A percentile compares a stretch with the other conserved stretches of the same genome.
Evolutionary conservation across 2,797 vertebrate genomes (phyloP).

Genomic region (Macropus fuliginosus): DNA sequence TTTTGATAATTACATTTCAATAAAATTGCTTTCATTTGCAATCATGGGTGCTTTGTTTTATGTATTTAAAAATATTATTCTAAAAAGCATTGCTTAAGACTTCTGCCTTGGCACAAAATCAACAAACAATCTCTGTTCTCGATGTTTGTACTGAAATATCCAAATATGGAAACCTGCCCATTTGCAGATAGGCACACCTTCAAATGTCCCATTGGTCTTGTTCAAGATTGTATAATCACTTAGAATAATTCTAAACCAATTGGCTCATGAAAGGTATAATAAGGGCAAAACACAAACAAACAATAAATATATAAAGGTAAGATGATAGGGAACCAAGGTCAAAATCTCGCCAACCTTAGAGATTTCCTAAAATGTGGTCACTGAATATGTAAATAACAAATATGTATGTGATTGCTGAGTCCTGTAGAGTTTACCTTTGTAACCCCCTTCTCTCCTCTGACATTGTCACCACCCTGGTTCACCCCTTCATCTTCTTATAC

Average conservation of each 20-base stretch:
- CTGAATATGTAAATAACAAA: not conserved
- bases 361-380: not conserved
- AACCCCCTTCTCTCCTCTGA: not conserved
- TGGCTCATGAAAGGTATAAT: not conserved
- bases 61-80: not conserved
- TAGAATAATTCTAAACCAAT: not conserved
- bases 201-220: not conserved
- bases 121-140: not conserved
- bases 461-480: not conserved
- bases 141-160: not conserved
- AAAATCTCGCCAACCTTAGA: not conserved
- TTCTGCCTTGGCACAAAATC: not conserved
- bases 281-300: not conserved
- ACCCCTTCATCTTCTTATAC: not conserved
- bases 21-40: not conserved
- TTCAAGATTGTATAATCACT: not conserved
- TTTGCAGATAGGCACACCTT: not conserved
- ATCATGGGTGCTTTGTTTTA: not conserved
- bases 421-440: not conserved
- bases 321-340: not conserved
- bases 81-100: not conserved
- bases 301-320: not conserved
- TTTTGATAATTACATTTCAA: not conserved
- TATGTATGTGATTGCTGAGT: not conserved
- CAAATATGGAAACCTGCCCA: not conserved